A percentile compares a stretch with the other conserved stretches of the same genome.
Evolutionary conservation across 2,113 vertebrate genomes (phyloP).

Genomic region (Tautogolabrus adspersus): DNA sequence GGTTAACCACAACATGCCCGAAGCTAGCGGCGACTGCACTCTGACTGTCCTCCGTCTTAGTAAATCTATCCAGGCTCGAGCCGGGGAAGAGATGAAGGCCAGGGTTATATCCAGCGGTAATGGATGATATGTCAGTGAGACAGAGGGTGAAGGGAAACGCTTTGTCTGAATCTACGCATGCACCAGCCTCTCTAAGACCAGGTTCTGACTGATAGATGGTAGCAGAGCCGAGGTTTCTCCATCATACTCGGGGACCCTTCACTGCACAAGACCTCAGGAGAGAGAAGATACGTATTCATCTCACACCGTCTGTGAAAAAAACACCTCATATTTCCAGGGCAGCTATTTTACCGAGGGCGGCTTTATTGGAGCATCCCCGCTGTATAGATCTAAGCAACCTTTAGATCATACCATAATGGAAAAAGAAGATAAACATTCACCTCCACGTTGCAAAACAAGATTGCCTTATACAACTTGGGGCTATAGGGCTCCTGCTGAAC

Average conservation of each 20-base stretch:
- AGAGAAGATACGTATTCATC: conserved; percentile 54
- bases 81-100: conserved; percentile 27
- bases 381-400: conserved; percentile 57
- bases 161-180: too few species aligned
- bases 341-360: conserved; percentile 23
- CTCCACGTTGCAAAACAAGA: conserved; percentile 43
- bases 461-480: conserved; percentile 54
- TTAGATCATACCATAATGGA: conserved; percentile 53
- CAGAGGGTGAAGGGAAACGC: too few species aligned
- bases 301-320: conserved; percentile 6
- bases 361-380: conserved; percentile 30
- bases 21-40: conserved; percentile 5
- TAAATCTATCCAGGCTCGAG: conserved; percentile 34
- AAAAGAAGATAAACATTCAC: conserved; percentile 54
- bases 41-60: conserved; percentile 17
- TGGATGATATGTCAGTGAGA: conserved; percentile 46
- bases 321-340: conserved; percentile 13
- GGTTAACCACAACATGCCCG: too few species aligned
- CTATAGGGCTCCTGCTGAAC: conserved; percentile 46
- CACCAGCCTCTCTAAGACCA: too few species aligned
- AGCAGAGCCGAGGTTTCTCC: conserved; percentile 41
- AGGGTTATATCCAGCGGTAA: conserved; percentile 48
- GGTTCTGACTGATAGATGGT: conserved; percentile 50
- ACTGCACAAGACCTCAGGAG: conserved; percentile 52
- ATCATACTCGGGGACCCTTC: conserved; percentile 57